Conservation (phyloP, 2,113 vertebrate genomes). For the Reinhardtius hippoglossoides region DNA sequence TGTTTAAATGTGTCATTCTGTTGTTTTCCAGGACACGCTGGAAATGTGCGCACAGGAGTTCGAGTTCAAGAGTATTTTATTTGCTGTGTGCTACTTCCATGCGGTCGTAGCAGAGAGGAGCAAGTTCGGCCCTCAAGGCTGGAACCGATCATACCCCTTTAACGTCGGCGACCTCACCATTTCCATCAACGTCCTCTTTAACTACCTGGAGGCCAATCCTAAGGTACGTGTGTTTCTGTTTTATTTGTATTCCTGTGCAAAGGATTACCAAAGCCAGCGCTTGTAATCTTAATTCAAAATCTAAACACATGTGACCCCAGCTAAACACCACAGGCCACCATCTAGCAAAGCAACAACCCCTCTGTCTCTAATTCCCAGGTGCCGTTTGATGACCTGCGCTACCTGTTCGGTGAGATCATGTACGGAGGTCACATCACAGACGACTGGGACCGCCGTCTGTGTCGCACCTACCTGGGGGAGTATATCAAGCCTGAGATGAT, state of each 20-base stretch:
- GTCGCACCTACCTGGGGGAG: conserved; percentile 92
- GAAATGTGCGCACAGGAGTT: conserved; percentile 92
- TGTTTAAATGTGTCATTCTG: not conserved
- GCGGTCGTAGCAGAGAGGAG: conserved; percentile 92
- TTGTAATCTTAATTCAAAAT: conserved; percentile 62
- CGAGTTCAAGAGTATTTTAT: conserved; percentile 94
- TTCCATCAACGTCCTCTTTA: conserved; percentile 91
- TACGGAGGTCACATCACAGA: conserved; percentile 97
- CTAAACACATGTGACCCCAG: conserved; percentile 34
- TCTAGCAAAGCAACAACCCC: not conserved
- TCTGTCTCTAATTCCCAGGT: conserved; percentile 82
- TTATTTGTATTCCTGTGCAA: not conserved
- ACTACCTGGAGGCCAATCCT: conserved; percentile 92
- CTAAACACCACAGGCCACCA: conserved; percentile 20
- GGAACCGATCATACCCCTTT: conserved; percentile 95
- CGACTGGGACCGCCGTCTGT: conserved; percentile 95
- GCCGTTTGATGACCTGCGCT: conserved; percentile 93
- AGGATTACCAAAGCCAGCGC: not conserved
- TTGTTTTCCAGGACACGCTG: conserved; percentile 87
- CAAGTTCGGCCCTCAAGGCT: conserved; percentile 95
- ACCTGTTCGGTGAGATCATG: conserved; percentile 98
- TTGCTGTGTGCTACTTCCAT: conserved; percentile 95
- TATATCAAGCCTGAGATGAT: conserved; percentile 94
- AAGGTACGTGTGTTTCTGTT: conserved; percentile 82
- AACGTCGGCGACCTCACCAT: conserved; percentile 94